These are phyloP conservation scores for Anas flavirostris DNA, from an alignment of 2,797 vertebrate genomes.

Conservation along the genomic window DNA sequence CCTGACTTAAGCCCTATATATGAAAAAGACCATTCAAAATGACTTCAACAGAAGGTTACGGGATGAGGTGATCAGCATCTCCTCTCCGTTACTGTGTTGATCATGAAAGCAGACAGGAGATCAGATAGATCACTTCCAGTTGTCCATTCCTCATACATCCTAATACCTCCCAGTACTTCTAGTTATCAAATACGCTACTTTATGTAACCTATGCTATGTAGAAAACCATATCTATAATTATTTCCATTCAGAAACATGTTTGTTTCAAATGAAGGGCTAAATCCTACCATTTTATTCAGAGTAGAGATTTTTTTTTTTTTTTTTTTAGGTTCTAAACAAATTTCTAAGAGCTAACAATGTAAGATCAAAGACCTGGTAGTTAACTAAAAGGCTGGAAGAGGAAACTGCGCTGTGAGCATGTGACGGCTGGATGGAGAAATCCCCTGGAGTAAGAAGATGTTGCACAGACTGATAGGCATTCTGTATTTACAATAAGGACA, in stretches of 20 bases:
- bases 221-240: background rate
- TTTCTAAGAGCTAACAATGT: background rate
- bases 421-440: background rate
- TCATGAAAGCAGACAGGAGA: background rate
- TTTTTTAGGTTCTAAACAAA: background rate
- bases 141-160: background rate
- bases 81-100: background rate
- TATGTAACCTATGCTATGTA: background rate
- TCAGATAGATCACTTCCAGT: background rate
- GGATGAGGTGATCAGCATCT: background rate
- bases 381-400: background rate
- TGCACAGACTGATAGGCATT: background rate
- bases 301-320: background rate
- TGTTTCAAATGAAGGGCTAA: background rate
- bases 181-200: background rate
- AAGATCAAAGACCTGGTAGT: background rate
- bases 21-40: background rate
- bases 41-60: background rate
- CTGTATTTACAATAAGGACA: background rate
- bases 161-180: background rate
- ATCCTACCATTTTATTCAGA: background rate
- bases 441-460: background rate
- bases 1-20: background rate
- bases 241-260: background rate
- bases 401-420: background rate